A percentile compares a stretch with the other conserved stretches of the same genome.
These are phyloP conservation scores for Anagrus nilaparvatae DNA, from an alignment of 1,140 invertebrate species.

Conservation along the genomic window DNA sequence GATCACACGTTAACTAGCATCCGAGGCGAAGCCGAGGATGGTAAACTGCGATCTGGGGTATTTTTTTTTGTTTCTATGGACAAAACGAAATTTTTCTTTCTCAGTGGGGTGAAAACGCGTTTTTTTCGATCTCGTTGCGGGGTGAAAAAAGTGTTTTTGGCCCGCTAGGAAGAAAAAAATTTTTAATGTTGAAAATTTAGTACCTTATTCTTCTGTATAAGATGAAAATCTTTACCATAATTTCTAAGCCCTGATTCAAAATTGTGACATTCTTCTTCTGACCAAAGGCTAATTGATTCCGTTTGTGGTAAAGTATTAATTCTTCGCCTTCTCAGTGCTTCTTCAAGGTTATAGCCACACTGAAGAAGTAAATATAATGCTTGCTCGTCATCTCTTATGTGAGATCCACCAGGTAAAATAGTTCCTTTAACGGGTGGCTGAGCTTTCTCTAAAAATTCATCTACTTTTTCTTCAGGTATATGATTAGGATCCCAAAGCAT, in stretches of 20 bases:
- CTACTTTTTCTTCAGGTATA: slow-evolving; percentile 62
- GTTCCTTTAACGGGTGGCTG: slow-evolving; percentile 45
- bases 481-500: slow-evolving; percentile 83
- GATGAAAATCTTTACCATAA: slow-evolving; percentile 93
- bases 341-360: slow-evolving; percentile 89
- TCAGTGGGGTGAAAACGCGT: no score
- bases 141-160: no score
- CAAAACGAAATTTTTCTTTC: no score
- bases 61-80: no score
- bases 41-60: no score
- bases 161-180: no score
- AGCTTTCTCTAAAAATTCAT: slow-evolving; percentile 70
- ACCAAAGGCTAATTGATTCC: slow-evolving; percentile 81
- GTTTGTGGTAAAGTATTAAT: slow-evolving; percentile 63
- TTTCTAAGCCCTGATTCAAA: slow-evolving; percentile 89
- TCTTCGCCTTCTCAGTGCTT: slow-evolving; percentile 76
- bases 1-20: no score
- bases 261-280: slow-evolving; percentile 93
- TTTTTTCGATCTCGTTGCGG: no score
- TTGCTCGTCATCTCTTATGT: slow-evolving; percentile 89
- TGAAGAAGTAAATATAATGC: slow-evolving; percentile 84
- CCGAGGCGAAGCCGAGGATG: no score
- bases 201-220: slow-evolving; percentile 90
- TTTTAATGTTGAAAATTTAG: no score
- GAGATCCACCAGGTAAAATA: slow-evolving; percentile 61